Evolutionary conservation across 1,140 invertebrate genomes (phyloP).

Genomic region (Drosophila quadrilineata): DNA sequence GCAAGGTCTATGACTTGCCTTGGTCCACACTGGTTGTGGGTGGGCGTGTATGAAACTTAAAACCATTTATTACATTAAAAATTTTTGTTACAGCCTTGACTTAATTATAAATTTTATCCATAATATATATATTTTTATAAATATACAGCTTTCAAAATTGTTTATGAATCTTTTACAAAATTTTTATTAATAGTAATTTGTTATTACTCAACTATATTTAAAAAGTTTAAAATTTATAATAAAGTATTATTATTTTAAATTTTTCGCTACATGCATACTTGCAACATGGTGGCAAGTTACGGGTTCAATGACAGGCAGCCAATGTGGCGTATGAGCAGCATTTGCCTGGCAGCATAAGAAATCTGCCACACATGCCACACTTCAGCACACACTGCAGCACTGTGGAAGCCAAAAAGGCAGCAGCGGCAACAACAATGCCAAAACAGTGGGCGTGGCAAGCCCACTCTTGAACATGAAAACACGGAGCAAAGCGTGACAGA

Average conservation of each 20-base stretch:
- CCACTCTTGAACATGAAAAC: slow-evolving; percentile 20
- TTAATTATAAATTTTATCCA: too few relatives aligned
- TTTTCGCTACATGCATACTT: too few relatives aligned
- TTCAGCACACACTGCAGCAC: neutral
- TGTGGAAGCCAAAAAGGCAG: neutral
- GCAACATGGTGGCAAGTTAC: neutral
- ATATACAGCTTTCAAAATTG: neutral
- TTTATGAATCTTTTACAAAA: neutral
- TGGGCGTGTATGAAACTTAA: too few relatives aligned
- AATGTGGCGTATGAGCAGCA: slow-evolving; percentile 31
- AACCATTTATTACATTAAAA: too few relatives aligned
- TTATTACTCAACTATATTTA: neutral
- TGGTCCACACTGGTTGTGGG: neutral
- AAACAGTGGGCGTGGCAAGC: neutral
- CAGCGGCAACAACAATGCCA: neutral
- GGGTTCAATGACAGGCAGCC: slow-evolving; percentile 27
- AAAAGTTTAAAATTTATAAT: too few relatives aligned
- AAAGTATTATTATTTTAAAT: too few relatives aligned
- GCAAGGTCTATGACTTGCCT: slow-evolving; percentile 7
- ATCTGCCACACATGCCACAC: slow-evolving; percentile 15
- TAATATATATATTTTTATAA: neutral
- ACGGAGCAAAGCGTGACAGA: slow-evolving; percentile 22
- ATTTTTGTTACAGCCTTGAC: slow-evolving; percentile 17
- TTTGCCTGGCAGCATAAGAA: slow-evolving; percentile 22
- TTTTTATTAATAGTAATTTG: neutral